Evolutionary conservation across 1,140 invertebrate species (phyloP), one percentile per base, ranked within the genome.

Genomic region (Trinorchestia longiramus): DNA sequence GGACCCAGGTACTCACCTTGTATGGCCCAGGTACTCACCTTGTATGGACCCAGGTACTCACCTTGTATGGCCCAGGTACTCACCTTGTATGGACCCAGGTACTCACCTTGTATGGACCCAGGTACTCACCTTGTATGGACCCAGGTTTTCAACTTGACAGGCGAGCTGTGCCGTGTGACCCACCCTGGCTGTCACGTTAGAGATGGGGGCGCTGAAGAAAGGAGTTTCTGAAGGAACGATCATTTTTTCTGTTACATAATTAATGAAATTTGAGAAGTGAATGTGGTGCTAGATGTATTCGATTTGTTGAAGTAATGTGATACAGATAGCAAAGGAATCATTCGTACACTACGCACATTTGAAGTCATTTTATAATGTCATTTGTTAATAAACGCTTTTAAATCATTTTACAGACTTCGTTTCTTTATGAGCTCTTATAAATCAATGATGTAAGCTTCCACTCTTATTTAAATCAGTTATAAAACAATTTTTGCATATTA

Each of bases 121-220:
- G n/a, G 88, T 43, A 42, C 95, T 96, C 94, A 96, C 95, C 91
- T 96, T 77, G 53, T 94, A 96, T 41, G 88, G 88, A 23, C 95
- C 95, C 41, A 96, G 95, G 87, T 96, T 96, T 43, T 96, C 95
- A 8, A 96, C 95, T 17, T 94, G 44, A 62, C 95, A 96, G 43
- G 95, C 95, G 11, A 96, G 95, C n/a, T 94, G 45, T 36, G 90
- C 95, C 23, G 44, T 95, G 87, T 95, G 57, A 15, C 95, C 95
- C 40, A 96, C 57, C 43, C 87, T 45, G 11, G 90, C 95, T 0
- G 95, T 96, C 44, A 90, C 53, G 87, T 96, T 96, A 40, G 57
- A 53, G 47, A 96, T 94, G 40, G 95, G 95, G 6, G 95, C 95
- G 45, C 57, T 94, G 94, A 96, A 96, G 90, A 96, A 96, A 43